Evolutionary conservation across 2,888 invertebrate genomes (phyloP), one percentile per base, ranked within the genome.

Genomic region (Hemicrepidius hirtus): DNA sequence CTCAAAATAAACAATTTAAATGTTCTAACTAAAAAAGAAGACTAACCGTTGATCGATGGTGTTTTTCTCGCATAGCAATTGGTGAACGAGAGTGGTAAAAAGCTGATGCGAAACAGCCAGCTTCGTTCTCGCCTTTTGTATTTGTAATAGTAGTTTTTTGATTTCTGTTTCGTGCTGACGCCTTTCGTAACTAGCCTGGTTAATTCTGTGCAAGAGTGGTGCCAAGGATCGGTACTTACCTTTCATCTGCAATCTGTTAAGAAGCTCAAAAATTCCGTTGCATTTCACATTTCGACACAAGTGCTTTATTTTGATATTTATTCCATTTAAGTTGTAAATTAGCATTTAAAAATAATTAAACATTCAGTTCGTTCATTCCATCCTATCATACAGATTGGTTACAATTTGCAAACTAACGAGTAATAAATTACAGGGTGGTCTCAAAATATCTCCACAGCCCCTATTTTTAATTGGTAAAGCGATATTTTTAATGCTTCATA

Each of bases 231-330:
- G 82, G 83, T 86, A 87, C 83, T 85, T 85, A 79, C 85, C 85
- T 82, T 85, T 85, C 75, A 85, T 84, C 84, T 86, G 86, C 79
- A 85, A 86, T 80, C 86, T 87, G 77, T 78, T 55, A 68, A 71
- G 62, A 71, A 57, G 63, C 68, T 68, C 68, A 73, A 53, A 57
- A 60, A 63, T 49, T 64, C 41, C 28, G 41, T 49, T 63, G 62
- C 41, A 41, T 41, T 62, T 62, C 37, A 13, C 24, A 24, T 20
- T n/a, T n/a, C 7, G 10, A 50, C 20, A 24, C 24, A 53, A n/a
- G 21, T 28, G n/a, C 50, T 50, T 53, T 7, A 53, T n/a, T 50
- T 37, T 66, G 32, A 21, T 28, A 62, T 62, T 50, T 62, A 62
- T 62, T 62, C 46, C 37, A 13, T 68, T 55, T 35, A 50, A 24